These are phyloP conservation scores for Muraenolepis orangiensis DNA, from an alignment of 2,797 vertebrate genomes.

Conservation along the genomic window DNA sequence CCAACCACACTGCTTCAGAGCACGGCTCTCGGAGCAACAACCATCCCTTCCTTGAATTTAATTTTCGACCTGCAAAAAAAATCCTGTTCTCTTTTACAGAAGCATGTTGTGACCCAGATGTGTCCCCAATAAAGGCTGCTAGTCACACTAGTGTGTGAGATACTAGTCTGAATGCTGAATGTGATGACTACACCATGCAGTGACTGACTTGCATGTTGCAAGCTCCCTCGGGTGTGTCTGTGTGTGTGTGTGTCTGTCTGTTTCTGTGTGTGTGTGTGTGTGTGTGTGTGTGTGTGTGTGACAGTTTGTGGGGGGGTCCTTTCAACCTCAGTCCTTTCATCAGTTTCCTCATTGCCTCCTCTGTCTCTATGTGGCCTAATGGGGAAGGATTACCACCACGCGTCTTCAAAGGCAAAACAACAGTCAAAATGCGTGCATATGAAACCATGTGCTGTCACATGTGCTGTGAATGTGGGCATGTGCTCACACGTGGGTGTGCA, in stretches of 20 bases:
- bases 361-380: not conserved
- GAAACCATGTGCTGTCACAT: not conserved
- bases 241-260: not conserved
- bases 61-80: too few species aligned
- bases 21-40: too few species aligned
- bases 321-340: not conserved
- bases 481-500: not conserved
- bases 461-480: not conserved
- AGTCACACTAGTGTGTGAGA: too few species aligned
- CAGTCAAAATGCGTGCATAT: not conserved
- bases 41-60: too few species aligned
- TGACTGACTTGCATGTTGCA: not conserved
- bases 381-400: not conserved
- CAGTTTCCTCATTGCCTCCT: not conserved
- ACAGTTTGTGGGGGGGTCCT: not conserved
- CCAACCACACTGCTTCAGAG: too few species aligned
- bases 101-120: too few species aligned
- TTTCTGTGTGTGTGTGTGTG: not conserved
- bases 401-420: not conserved
- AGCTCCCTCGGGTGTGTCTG: not conserved
- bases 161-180: too few species aligned
- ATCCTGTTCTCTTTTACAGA: too few species aligned
- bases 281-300: not conserved
- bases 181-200: conserved; percentile 1
- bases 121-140: too few species aligned